Evolutionary conservation across 53 echinoderm and acorn worm species (phyloP), one percentile per base, ranked within the genome.

Genomic region (Holothuria scabra): DNA sequence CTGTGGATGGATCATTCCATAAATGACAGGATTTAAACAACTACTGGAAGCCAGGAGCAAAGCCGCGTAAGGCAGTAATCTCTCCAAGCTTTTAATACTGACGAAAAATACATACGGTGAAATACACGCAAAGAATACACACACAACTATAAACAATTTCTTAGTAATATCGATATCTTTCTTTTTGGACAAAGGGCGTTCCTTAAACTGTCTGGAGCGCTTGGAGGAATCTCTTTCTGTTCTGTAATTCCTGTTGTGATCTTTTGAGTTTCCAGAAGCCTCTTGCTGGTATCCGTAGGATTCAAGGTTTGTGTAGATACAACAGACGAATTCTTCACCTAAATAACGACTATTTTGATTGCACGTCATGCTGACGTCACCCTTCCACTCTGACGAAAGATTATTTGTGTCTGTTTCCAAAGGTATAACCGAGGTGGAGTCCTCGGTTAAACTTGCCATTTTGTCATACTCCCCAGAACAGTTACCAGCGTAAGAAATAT

Each of bases 101-200:
- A 79, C 59, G 28, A 79, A 79, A 79, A 79, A 58, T 18, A 79
- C 30, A 21, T 79, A 79, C 8, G 80, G 80, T 20, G 60, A 59
- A 29, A 79, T 60, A 28, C 80, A 79, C 18, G 60, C 60, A 57
- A 59, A 59, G 29, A 79, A 79, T 28, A 79, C 80, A 33, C 59
- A 59, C 30, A 79, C 80, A 10, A 79, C 80, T 6, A 79, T 6
- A 33, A 57, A 29, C 28, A 79, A 59, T 59, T 79, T 79, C 32
- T 29, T 79, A 7, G 80, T 79, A 32, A 79, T 79, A 13, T 79
- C 80, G 57, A 79, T 79, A 33, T 79, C 74, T 74, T 49, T 74
- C 74, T 24, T 38, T 38, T 74, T 44, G 20, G 60, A 28, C 80
- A 30, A 22, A 24, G 65, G 31, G 31, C 65, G 28, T 28, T 31